Base-by-base conservation (phyloP, 2,113 vertebrate genomes). In the Helogale parvula region DNA sequence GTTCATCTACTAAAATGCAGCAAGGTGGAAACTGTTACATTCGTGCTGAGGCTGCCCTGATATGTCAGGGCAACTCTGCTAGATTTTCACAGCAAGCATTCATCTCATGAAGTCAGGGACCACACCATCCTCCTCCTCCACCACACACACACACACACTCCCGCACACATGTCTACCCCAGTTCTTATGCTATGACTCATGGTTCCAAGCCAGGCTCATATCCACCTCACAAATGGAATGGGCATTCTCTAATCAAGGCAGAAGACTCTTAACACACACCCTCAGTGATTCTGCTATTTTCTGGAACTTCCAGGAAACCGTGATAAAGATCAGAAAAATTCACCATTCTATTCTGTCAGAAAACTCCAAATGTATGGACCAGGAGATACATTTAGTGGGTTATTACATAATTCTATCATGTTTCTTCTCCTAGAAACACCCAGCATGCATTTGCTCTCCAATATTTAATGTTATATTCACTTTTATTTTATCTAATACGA, bases 1-100 rank as follows among this genome's bases (percentile, higher is more conserved):
- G 29, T 68, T 68, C 92, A 88, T 91, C 92, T 96, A 90, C 45
- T 85, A 33, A 92, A 88, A 85, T 4, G 16, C 77, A 88, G 33
- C 10, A 89, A 87, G 35, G 35, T 82, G 50, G 35, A 65, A 85
- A 91, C 16, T 57, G 33, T 71, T 52, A 21, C 6, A 52, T 16
- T 88, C 60, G 33, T 14, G 12, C 7, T 85, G 33, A 91, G n/a
- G 50, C 7, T 66, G 5, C 25, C 31, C 86, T 66, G 63, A 86
- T 16, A 93, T 54, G 13, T 82, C 31, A 95, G 15, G 11, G n/a
- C 87, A 74, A 85, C 3, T 52, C 52, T 93, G 6, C 21, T 90
- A 31, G 82, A 16, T 77, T 77, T 77, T 91, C 72, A 60, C 27
- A 38, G 33, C 41, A 96, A 65, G 5, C 74, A 65, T 57, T 71